Conservation (phyloP, 2,888 invertebrate species). For the Drosophila demipolita region DNA sequence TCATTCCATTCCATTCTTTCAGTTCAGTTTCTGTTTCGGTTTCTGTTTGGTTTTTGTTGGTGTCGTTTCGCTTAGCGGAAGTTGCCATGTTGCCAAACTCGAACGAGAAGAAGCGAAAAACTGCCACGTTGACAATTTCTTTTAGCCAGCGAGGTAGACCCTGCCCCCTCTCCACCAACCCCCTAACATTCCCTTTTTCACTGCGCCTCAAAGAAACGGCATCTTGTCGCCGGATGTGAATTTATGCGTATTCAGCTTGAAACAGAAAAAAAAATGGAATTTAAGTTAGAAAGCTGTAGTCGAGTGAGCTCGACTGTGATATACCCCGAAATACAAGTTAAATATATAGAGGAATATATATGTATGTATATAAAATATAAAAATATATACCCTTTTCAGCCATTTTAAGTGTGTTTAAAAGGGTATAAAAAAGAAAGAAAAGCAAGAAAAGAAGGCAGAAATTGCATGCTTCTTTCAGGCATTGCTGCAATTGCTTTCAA, state of each 20-base stretch:
- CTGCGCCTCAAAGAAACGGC: conserved; percentile 35
- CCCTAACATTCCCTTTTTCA: not conserved
- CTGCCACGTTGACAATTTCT: conserved; percentile 68
- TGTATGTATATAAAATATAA: too few species aligned
- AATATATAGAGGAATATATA: too few species aligned
- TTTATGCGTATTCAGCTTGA: conserved; percentile 78
- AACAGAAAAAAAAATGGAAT: conserved; percentile 14
- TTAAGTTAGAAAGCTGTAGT: not conserved
- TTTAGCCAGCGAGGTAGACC: conserved; percentile 45
- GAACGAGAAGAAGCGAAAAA: conserved; percentile 38
- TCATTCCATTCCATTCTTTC: conserved; percentile 38
- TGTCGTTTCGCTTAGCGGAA: conserved; percentile 65
- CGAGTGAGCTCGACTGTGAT: too few species aligned
- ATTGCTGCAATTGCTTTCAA: conserved; percentile 55
- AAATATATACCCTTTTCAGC: too few species aligned
- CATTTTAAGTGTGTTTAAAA: not conserved
- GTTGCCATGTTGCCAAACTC: conserved; percentile 77
- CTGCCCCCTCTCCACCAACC: too few species aligned
- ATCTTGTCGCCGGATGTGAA: conserved; percentile 79
- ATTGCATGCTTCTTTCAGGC: conserved; percentile 18
- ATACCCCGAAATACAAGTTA: too few species aligned
- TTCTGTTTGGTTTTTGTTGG: conserved; percentile 43
- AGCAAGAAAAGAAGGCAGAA: not conserved
- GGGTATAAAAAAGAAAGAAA: not conserved
- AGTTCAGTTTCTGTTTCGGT: conserved; percentile 38